Conservation (phyloP, 2,888 invertebrate species). For the Drosophila rellima region DNA sequence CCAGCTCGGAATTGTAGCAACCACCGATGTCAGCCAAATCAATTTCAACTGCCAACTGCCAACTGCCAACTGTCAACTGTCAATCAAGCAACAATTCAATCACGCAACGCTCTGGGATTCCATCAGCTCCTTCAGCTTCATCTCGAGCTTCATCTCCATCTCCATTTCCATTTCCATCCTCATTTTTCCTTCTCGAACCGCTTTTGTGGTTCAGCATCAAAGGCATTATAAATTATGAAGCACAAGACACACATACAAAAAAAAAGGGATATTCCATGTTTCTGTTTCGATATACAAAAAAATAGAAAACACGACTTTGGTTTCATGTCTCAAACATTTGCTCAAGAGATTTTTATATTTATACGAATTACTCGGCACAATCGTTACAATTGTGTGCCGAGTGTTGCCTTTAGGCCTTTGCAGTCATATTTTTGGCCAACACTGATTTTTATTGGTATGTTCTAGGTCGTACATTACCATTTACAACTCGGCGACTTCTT, state of each 20-base stretch:
- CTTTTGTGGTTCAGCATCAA: slow-evolving; percentile 56
- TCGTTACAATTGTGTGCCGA: slow-evolving; percentile 35
- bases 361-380: slow-evolving; percentile 71
- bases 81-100: slow-evolving; percentile 83
- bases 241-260: slow-evolving; percentile 10
- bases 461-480: slow-evolving; percentile 62
- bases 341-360: slow-evolving; percentile 79
- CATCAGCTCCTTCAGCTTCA: background rate
- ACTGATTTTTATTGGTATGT: slow-evolving; percentile 73
- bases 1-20: slow-evolving; percentile 47
- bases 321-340: slow-evolving; percentile 73
- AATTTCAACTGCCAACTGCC: slow-evolving; percentile 84
- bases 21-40: slow-evolving; percentile 69
- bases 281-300: background rate
- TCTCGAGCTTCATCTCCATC: background rate
- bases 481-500: slow-evolving; percentile 57
- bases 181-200: slow-evolving; percentile 1
- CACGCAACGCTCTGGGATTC: slow-evolving; percentile 66
- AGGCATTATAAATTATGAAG: slow-evolving; percentile 54
- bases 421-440: slow-evolving; percentile 39
- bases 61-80: slow-evolving; percentile 85
- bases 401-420: slow-evolving; percentile 7
- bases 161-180: background rate
- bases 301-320: background rate
- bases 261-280: slow-evolving; percentile 11